These are phyloP conservation scores for Drosophila affinis DNA, from an alignment of 2,888 invertebrate species.

Conservation along the genomic window DNA sequence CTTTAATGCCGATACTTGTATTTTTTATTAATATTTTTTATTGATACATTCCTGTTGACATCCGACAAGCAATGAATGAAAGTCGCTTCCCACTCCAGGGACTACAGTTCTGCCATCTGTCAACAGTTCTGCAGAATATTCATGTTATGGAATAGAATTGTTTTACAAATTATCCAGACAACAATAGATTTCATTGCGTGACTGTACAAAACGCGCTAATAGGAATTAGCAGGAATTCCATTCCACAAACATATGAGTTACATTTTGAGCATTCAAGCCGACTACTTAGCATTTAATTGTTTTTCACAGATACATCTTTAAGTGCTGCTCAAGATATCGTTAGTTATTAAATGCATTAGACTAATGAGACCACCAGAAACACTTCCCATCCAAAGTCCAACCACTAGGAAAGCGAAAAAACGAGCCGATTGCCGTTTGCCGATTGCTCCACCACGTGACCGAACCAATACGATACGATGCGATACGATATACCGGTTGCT, in stretches of 20 bases:
- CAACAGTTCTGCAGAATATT: not conserved
- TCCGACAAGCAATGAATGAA: constrained; percentile 29
- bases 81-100: not conserved
- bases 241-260: not conserved
- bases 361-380: not conserved
- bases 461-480: not conserved
- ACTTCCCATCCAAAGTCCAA: constrained; percentile 1
- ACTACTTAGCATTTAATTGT: not conserved
- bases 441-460: constrained; percentile 43
- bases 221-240: not conserved
- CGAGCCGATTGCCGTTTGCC: constrained; percentile 46
- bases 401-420: constrained; percentile 39
- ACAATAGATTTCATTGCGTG: constrained; percentile 28
- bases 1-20: constrained; percentile 19
- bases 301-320: not conserved
- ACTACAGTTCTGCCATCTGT: not conserved
- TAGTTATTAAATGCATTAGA: not conserved
- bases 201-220: constrained; percentile 18
- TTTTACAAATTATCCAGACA: constrained; percentile 68
- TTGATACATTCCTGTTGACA: constrained; percentile 17
- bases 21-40: constrained; percentile 18
- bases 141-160: constrained; percentile 58
- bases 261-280: too few species aligned
- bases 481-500: constrained; percentile 27
- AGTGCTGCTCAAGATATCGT: not conserved